A percentile compares a stretch with the other conserved stretches of the same genome.
These are phyloP conservation scores for Brachionus angularis DNA, from an alignment of 1,140 invertebrate species.

Conservation along the genomic window DNA sequence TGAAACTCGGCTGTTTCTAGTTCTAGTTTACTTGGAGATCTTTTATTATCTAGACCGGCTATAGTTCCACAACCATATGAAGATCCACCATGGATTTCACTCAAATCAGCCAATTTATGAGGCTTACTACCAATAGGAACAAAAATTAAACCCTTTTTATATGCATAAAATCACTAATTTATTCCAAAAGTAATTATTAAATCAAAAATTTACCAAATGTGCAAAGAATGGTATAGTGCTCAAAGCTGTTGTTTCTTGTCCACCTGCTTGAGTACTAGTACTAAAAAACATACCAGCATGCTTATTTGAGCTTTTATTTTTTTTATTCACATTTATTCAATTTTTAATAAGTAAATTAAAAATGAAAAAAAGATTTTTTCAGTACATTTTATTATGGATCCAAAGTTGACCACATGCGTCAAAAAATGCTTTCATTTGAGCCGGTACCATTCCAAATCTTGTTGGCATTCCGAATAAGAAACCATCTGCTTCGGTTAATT, in stretches of 20 bases:
- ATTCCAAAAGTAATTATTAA: no score
- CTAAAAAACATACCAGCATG: constrained; percentile 38
- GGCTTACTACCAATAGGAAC: constrained; percentile 29
- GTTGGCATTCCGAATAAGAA: constrained; percentile 42
- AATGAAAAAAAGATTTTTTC: background rate
- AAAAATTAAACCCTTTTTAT: constrained; percentile 33
- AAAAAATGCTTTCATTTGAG: constrained; percentile 34
- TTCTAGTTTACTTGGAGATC: background rate
- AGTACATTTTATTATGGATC: background rate
- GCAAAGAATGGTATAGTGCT: constrained; percentile 32
- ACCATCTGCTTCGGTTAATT: constrained; percentile 41
- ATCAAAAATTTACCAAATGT: constrained; percentile 3
- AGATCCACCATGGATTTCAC: constrained; percentile 18
- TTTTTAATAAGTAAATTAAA: background rate
- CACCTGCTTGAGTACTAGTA: background rate
- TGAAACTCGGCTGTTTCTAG: constrained; percentile 25
- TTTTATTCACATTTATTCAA: no score
- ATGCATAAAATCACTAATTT: no score
- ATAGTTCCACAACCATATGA: constrained; percentile 27
- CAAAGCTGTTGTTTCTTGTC: constrained; percentile 35
- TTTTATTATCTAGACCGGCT: background rate
- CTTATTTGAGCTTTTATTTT: background rate
- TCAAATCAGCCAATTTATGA: background rate
- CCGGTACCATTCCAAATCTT: constrained; percentile 19
- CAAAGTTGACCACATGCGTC: constrained; percentile 36